Percentiles rank a stretch among this genome's conserved stretches.
Evolutionary conservation across 2,888 invertebrate genomes (phyloP).

Genomic region (Stenoptilia bipunctidactyla): DNA sequence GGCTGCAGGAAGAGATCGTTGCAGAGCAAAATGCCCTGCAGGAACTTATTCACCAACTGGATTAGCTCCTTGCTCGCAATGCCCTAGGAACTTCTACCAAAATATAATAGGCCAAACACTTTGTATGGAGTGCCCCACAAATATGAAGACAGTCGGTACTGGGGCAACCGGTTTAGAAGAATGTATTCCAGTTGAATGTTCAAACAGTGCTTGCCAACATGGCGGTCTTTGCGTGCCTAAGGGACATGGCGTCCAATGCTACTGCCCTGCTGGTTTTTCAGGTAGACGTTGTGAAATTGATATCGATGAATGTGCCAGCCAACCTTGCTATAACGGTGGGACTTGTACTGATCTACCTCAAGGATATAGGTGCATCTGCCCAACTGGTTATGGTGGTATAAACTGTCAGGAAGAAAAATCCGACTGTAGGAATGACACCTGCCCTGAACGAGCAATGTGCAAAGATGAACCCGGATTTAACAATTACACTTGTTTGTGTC

Average conservation of each 20-base stretch:
- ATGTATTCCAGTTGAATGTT: constrained; percentile 89
- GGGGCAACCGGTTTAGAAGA: constrained; percentile 88
- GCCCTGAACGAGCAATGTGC: constrained; percentile 96
- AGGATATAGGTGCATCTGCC: constrained; percentile 91
- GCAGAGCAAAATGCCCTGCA: constrained; percentile 88
- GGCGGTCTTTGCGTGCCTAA: constrained; percentile 92
- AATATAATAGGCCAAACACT: constrained; percentile 85
- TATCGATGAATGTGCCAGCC: constrained; percentile 94
- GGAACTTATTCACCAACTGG: constrained; percentile 95
- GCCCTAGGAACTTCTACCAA: constrained; percentile 94
- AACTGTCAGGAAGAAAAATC: constrained; percentile 95
- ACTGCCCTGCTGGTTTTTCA: constrained; percentile 95
- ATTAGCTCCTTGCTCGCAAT: constrained; percentile 91
- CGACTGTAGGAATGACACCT: constrained; percentile 90
- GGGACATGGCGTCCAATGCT: constrained; percentile 91
- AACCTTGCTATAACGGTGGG: constrained; percentile 94
- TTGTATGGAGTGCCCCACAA: constrained; percentile 92
- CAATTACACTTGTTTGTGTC: constrained; percentile 92
- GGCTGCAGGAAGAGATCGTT: constrained; percentile 85
- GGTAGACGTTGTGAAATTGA: constrained; percentile 94
- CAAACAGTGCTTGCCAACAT: constrained; percentile 89
- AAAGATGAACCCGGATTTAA: constrained; percentile 93
- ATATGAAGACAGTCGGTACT: constrained; percentile 85
- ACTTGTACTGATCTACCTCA: constrained; percentile 93
- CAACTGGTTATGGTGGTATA: constrained; percentile 88